Conservation (phyloP, 2,888 invertebrate species). For the Helobdella robusta region DNA sequence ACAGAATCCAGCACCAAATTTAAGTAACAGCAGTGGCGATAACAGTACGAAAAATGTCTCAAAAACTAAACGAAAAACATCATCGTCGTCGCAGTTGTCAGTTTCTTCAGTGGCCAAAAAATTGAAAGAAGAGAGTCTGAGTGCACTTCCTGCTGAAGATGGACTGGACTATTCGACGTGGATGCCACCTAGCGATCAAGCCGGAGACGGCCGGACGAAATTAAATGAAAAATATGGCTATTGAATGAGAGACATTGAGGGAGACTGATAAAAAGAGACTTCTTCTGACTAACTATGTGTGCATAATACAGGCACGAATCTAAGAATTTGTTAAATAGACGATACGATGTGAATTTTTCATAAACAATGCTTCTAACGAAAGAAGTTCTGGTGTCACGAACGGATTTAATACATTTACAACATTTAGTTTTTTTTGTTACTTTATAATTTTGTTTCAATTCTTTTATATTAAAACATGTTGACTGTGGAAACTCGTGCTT, state of each 20-base stretch:
- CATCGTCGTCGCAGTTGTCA: neutral
- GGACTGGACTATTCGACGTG: constrained; percentile 63
- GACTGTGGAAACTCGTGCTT: too few species aligned
- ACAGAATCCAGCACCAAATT: neutral
- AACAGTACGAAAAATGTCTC: too few species aligned
- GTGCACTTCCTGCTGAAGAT: constrained; percentile 25
- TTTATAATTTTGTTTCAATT: too few species aligned
- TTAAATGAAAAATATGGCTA: constrained; percentile 71
- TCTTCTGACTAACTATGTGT: neutral
- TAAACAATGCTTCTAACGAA: neutral
- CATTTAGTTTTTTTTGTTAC: too few species aligned
- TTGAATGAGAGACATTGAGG: constrained; percentile 48
- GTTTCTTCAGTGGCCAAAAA: neutral
- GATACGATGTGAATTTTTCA: neutral
- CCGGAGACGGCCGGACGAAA: constrained; percentile 66
- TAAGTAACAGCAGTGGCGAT: too few species aligned
- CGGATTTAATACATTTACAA: too few species aligned
- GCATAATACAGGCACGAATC: neutral
- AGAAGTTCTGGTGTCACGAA: too few species aligned
- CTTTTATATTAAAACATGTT: too few species aligned
- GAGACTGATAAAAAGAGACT: neutral
- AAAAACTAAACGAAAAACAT: neutral
- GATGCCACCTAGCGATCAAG: constrained; percentile 67
- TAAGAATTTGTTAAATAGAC: neutral
- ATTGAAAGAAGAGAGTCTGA: neutral